phyloP scores from a whole-genome alignment of 2,888 invertebrate species.

The Rotaria macrura region DNA sequence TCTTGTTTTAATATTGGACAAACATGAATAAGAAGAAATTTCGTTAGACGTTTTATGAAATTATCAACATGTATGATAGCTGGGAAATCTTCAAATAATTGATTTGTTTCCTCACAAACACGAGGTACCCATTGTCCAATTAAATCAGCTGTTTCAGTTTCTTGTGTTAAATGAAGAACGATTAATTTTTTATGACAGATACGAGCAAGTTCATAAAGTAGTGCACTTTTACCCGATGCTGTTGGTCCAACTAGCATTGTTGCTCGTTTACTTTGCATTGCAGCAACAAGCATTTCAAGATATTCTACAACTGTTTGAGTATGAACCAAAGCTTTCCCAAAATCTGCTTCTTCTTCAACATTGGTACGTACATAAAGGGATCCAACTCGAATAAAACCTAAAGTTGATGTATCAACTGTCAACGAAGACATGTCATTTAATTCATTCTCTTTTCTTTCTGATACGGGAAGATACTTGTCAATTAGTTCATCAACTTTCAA shows the following conservation, averaged over 20 bases:
- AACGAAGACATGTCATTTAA: too few species aligned
- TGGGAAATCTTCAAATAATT: not conserved
- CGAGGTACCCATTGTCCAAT: conserved; percentile 61
- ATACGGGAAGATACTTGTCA: not conserved
- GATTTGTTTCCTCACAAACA: not conserved
- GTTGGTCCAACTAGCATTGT: not conserved
- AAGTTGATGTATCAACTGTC: not conserved
- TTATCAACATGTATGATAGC: not conserved
- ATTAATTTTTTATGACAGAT: conserved; percentile 63
- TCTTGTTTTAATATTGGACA: too few species aligned
- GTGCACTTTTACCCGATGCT: not conserved
- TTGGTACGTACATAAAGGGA: too few species aligned
- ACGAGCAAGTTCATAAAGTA: not conserved
- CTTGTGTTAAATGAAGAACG: conserved; percentile 97
- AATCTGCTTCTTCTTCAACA: not conserved
- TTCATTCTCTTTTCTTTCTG: too few species aligned
- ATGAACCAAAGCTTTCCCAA: not conserved
- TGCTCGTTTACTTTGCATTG: not conserved
- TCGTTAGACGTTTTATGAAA: not conserved
- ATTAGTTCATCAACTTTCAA: not conserved
- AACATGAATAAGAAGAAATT: not conserved
- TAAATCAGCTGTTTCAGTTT: conserved; percentile 89
- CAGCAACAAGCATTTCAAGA: not conserved
- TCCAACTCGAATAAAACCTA: not conserved
- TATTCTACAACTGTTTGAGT: not conserved